Evolutionary conservation across 1,140 invertebrate species (phyloP), one percentile per base, ranked within the genome.

Genomic region (Atta colombica): DNA sequence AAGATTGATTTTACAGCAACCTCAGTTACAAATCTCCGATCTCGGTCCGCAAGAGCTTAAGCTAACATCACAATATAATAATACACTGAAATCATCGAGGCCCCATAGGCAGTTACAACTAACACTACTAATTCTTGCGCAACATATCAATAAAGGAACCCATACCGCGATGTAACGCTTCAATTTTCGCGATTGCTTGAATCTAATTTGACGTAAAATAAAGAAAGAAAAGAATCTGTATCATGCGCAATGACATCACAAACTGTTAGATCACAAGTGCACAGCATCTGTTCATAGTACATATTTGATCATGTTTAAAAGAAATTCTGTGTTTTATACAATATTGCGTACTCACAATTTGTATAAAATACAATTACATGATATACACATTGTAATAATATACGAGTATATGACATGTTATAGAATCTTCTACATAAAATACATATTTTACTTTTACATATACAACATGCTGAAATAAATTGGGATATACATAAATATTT

Each of bases 51-150:
- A 91, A 66, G 51, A 75, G 92, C 94, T 95, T 95, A 95, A 87
- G 92, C 94, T 95, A 95, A 95, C 94, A 95, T 95, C 94, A 95
- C 94, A 95, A 95, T 95, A 92, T 66, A 90, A 88, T 93, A 90
- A 89, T 80, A 95, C 93, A 94, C 92, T 93, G 93, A 94, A 95
- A 94, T 93, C 92, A 94, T 95, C 87, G 93, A 89, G 90, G 88
- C 89, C 88, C 91, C 86, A 81, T 90, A 81, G 87, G 88, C 72
- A 87, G 91, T 91, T 92, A 92, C 90, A 89, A 91, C 89, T 93
- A 93, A 88, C 90, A 82, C 65, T 89, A 90, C 74, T 89, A 84
- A 90, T 91, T 84, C 80, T 88, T 89, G 89, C 88, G 75, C 86
- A 77, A 89, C 86, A 90, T 88, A 86, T 87, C 89, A 88, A 88